These are phyloP conservation scores for Rapana venosa DNA, from an alignment of 2,888 invertebrate species.

Conservation along the genomic window DNA sequence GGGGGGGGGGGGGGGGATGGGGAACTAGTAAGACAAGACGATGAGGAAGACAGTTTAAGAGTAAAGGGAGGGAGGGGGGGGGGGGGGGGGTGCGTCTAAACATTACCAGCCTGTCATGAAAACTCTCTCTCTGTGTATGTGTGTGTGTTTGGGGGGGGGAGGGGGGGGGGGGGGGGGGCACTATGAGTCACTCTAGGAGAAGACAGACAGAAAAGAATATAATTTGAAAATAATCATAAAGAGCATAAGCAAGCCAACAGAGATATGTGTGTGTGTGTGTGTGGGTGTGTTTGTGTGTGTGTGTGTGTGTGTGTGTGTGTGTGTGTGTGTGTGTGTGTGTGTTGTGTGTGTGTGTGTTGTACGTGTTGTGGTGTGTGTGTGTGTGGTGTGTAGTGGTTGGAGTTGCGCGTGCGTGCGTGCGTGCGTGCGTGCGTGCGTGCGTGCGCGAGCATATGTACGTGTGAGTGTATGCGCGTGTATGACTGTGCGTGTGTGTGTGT, in stretches of 20 bases:
- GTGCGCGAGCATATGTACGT: not conserved
- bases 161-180: not conserved
- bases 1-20: no score
- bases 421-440: not conserved
- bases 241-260: not conserved
- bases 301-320: not conserved
- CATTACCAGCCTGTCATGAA: no score
- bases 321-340: not conserved
- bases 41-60: no score
- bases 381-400: no score
- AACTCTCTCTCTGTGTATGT: not conserved
- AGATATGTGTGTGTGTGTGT: not conserved
- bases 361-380: no score
- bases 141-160: not conserved
- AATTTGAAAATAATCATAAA: no score
- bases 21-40: no score
- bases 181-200: not conserved
- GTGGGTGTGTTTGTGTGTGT: not conserved
- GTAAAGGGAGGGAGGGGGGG: no score
- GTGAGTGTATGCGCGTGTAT: not conserved
- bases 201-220: no score
- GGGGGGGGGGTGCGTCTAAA: no score
- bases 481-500: not conserved
- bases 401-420: not conserved
- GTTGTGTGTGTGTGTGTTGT: not conserved